Evolutionary conservation across 2,113 vertebrate species (phyloP).

Genomic region (Labrus mixtus): DNA sequence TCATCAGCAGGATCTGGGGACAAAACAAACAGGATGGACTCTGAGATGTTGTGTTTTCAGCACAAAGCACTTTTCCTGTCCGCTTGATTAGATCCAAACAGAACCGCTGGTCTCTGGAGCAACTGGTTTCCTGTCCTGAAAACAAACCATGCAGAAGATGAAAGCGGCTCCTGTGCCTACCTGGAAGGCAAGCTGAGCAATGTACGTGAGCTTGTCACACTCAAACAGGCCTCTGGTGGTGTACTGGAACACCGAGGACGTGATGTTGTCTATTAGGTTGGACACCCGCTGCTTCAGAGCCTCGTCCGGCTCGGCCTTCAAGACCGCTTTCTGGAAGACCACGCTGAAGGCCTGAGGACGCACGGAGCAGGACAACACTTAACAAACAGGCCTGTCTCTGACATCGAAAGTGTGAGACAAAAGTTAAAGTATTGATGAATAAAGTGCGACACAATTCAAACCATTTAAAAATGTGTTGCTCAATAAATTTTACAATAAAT

Average conservation of each 20-base stretch:
- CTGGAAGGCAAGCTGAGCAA: constrained; percentile 94
- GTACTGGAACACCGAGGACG: constrained; percentile 92
- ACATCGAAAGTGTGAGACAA: not conserved
- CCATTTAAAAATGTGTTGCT: no score
- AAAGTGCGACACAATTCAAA: no score
- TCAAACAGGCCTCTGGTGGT: constrained; percentile 94
- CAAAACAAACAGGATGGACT: constrained; percentile 44
- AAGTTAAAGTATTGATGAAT: no score
- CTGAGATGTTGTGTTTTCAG: constrained; percentile 23
- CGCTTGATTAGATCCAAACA: constrained; percentile 56
- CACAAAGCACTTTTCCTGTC: constrained; percentile 49
- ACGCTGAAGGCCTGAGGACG: constrained; percentile 88
- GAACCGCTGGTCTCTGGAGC: constrained; percentile 12
- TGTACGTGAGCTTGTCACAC: constrained; percentile 93
- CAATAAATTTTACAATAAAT: no score
- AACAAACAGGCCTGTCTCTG: not conserved
- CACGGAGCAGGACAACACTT: constrained; percentile 8
- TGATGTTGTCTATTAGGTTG: constrained; percentile 93
- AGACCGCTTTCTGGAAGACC: constrained; percentile 93
- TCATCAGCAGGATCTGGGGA: constrained; percentile 91
- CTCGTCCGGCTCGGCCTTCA: constrained; percentile 84
- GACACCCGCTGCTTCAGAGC: constrained; percentile 84
- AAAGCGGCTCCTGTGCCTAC: constrained; percentile 73
- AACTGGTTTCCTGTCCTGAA: constrained; percentile 27
- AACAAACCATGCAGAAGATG: constrained; percentile 56